A percentile compares a stretch with the other conserved stretches of the same genome.
phyloP scores from a whole-genome alignment of 2,113 vertebrate genomes.

The Pelecanoides urinatrix region DNA sequence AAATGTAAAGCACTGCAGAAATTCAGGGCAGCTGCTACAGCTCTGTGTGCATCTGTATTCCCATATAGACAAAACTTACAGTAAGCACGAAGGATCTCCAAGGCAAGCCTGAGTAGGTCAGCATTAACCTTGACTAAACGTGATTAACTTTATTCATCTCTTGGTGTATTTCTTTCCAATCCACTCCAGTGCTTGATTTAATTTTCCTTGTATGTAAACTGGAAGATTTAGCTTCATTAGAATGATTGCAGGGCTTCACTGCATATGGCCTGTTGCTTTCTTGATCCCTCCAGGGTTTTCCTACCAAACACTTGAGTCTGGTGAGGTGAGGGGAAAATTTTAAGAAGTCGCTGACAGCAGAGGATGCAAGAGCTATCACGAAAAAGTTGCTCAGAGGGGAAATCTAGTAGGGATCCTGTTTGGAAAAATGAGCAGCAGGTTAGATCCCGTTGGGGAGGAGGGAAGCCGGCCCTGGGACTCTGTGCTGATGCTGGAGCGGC shows the following conservation, averaged over 20 bases:
- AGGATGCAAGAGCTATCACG: not conserved
- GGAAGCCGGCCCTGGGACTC: too few species aligned
- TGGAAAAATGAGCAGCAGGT: not conserved
- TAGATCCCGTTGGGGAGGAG: not conserved
- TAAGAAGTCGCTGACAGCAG: not conserved
- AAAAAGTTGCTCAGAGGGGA: not conserved
- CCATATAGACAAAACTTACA: not conserved
- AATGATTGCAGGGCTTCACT: constrained; percentile 40
- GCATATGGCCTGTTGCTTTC: constrained; percentile 5
- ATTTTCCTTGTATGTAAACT: constrained; percentile 67
- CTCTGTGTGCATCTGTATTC: not conserved
- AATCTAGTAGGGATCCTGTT: not conserved
- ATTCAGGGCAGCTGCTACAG: not conserved
- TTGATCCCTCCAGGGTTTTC: constrained; percentile 22
- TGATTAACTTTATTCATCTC: constrained; percentile 65
- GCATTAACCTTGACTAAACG: constrained; percentile 21
- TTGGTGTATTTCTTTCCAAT: constrained; percentile 57
- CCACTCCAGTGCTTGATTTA: constrained; percentile 61
- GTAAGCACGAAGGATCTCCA: not conserved
- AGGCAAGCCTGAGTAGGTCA: constrained; percentile 49
- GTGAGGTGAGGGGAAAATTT: not conserved
- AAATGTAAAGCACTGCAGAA: not conserved
- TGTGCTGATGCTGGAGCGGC: not conserved
- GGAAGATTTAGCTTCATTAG: constrained; percentile 53
- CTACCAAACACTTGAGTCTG: not conserved